phyloP scores from a whole-genome alignment of 2,113 vertebrate genomes.

The Amphiprion percula region DNA sequence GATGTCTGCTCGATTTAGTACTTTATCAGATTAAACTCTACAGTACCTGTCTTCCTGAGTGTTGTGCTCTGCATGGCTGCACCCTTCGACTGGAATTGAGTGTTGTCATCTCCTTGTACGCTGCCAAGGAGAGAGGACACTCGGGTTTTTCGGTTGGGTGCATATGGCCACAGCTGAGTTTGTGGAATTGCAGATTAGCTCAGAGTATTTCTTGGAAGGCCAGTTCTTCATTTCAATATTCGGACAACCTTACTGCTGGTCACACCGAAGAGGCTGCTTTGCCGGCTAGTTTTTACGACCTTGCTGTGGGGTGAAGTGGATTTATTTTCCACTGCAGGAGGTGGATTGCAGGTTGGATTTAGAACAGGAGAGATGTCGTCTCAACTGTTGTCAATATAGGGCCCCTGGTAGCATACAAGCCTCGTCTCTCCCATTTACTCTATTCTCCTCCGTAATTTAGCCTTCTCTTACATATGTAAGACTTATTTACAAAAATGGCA shows the following conservation, averaged over 20 bases:
- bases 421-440: not conserved
- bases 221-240: slow-evolving; percentile 35
- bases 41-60: slow-evolving; percentile 61
- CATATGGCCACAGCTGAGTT: slow-evolving; percentile 54
- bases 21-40: slow-evolving; percentile 74
- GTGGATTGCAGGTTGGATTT: not conserved
- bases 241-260: slow-evolving; percentile 21
- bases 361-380: not conserved
- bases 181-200: slow-evolving; percentile 59
- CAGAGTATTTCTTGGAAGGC: slow-evolving; percentile 36
- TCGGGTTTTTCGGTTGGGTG: slow-evolving; percentile 10
- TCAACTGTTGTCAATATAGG: not conserved
- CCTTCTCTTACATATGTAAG: not conserved
- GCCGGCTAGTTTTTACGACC: not conserved
- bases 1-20: slow-evolving; percentile 73
- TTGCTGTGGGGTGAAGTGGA: not conserved
- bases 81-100: slow-evolving; percentile 51
- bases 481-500: too few relatives aligned
- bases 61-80: slow-evolving; percentile 60
- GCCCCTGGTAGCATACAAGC: not conserved
- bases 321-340: slow-evolving; percentile 3
- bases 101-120: slow-evolving; percentile 61
- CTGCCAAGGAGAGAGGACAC: slow-evolving; percentile 43
- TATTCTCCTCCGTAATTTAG: not conserved
- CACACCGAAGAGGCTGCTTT: slow-evolving; percentile 10